These are phyloP conservation scores for Neodiprion fabricii DNA, from an alignment of 1,140 invertebrate genomes.

Conservation along the genomic window DNA sequence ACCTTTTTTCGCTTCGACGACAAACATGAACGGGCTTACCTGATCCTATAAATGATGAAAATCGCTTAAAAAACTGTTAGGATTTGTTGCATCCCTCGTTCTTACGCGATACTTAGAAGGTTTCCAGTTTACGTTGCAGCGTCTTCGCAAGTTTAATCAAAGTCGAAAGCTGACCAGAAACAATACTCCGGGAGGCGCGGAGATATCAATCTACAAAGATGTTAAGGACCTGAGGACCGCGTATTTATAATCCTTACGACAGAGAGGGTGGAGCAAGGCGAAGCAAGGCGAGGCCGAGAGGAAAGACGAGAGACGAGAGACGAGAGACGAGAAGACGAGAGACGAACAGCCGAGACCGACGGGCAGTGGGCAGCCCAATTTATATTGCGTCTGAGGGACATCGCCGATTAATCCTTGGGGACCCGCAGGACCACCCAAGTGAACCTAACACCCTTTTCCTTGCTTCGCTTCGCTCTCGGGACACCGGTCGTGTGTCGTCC, in stretches of 20 bases:
- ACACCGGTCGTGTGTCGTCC: conserved; percentile 40
- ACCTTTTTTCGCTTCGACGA: too few relatives aligned
- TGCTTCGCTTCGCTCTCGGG: conserved; percentile 37
- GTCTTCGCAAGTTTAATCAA: conserved; percentile 49
- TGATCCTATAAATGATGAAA: too few relatives aligned
- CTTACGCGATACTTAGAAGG: too few relatives aligned
- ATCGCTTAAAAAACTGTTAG: too few relatives aligned
- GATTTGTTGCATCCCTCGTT: too few relatives aligned
- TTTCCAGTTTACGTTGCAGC: conserved; percentile 23
- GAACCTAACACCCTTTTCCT: conserved; percentile 55
- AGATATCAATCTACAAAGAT: conserved; percentile 59
- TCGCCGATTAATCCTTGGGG: conserved; percentile 57
- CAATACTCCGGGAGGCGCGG: conserved; percentile 44
- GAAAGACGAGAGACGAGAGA: conserved; percentile 18
- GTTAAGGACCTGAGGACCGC: conserved; percentile 48
- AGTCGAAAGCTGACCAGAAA: conserved; percentile 47
- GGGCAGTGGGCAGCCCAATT: conserved; percentile 46
- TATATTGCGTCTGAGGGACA: conserved; percentile 54
- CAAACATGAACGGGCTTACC: too few relatives aligned
- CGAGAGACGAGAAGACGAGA: conserved; percentile 25
- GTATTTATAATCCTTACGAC: conserved; percentile 55
- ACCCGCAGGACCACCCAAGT: conserved; percentile 58
- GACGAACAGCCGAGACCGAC: neutral
- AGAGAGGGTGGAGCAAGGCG: conserved; percentile 41
- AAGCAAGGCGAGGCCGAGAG: conserved; percentile 25